These are phyloP conservation scores for Archips crataeganus DNA, from an alignment of 2,888 invertebrate species.

Conservation along the genomic window DNA sequence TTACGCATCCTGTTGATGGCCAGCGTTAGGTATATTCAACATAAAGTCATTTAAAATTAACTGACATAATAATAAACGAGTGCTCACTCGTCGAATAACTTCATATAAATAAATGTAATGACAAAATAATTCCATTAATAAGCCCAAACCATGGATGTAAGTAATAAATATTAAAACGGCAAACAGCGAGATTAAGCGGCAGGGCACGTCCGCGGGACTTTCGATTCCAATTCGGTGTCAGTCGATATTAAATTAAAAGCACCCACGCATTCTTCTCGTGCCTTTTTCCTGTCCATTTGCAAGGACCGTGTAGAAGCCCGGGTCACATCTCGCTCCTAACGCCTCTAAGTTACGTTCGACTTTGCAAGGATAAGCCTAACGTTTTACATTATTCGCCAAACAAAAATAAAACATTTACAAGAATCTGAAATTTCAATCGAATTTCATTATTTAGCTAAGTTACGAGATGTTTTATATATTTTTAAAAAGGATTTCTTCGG, in stretches of 20 bases:
- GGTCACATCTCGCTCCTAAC: constrained; percentile 78
- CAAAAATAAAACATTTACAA: neutral
- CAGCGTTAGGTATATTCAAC: too few relatives aligned
- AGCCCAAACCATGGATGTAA: constrained; percentile 53
- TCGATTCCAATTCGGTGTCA: constrained; percentile 85
- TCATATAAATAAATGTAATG: constrained; percentile 4
- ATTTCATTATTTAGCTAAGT: neutral
- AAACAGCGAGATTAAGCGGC: constrained; percentile 72
- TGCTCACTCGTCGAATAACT: neutral
- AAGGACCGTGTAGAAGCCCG: constrained; percentile 81
- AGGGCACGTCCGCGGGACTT: constrained; percentile 79
- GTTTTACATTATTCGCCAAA: constrained; percentile 19
- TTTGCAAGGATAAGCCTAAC: constrained; percentile 61
- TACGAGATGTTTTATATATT: neutral
- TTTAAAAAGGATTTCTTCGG: constrained; percentile 23
- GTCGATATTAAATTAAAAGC: constrained; percentile 85
- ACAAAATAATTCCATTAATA: constrained; percentile 47
- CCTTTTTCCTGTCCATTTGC: constrained; percentile 86
- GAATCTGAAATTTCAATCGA: neutral
- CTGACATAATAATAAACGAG: neutral
- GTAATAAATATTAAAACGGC: constrained; percentile 73
- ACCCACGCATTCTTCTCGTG: constrained; percentile 84
- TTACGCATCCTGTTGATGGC: too few relatives aligned
- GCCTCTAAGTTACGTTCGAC: constrained; percentile 55
- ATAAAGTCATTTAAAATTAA: neutral